A percentile compares a stretch with the other conserved stretches of the same genome.
Evolutionary conservation across 2,888 invertebrate genomes (phyloP).

Genomic region (Galerucella pusilla): DNA sequence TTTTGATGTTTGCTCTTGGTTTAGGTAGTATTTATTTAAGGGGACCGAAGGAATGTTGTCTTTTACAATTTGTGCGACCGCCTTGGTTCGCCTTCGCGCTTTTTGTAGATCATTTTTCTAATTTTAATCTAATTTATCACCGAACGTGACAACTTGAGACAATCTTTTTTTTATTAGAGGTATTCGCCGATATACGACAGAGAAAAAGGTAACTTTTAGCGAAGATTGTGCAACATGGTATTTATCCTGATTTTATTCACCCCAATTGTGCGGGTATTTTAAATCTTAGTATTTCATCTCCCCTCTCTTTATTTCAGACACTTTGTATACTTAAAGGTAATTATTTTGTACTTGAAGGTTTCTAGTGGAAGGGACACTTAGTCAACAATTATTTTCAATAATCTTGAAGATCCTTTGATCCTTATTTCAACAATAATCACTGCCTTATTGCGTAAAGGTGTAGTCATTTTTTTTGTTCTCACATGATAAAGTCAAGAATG

Average conservation of each 20-base stretch:
- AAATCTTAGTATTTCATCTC: not conserved
- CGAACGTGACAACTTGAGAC: constrained; percentile 41
- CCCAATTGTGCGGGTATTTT: too few species aligned
- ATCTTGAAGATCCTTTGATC: not conserved
- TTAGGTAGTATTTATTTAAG: constrained; percentile 55
- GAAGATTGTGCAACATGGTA: not conserved
- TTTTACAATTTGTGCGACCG: constrained; percentile 55
- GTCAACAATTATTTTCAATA: not conserved
- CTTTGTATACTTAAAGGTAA: not conserved
- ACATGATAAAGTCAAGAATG: constrained; percentile 33
- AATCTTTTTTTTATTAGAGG: constrained; percentile 22
- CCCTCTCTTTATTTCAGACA: not conserved
- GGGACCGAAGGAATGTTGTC: constrained; percentile 55
- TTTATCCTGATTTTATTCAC: not conserved
- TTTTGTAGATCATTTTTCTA: constrained; percentile 48
- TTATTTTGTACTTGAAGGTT: not conserved
- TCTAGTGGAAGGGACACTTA: not conserved
- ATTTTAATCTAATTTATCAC: constrained; percentile 50
- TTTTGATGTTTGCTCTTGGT: constrained; percentile 42
- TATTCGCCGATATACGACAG: not conserved
- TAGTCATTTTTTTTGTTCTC: constrained; percentile 26
- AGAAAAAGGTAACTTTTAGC: not conserved
- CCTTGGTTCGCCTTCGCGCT: constrained; percentile 45
- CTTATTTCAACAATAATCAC: constrained; percentile 21
- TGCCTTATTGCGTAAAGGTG: constrained; percentile 32